Conservation (phyloP, 2,888 invertebrate species). For the Caenorhabditis doughertyi region DNA sequence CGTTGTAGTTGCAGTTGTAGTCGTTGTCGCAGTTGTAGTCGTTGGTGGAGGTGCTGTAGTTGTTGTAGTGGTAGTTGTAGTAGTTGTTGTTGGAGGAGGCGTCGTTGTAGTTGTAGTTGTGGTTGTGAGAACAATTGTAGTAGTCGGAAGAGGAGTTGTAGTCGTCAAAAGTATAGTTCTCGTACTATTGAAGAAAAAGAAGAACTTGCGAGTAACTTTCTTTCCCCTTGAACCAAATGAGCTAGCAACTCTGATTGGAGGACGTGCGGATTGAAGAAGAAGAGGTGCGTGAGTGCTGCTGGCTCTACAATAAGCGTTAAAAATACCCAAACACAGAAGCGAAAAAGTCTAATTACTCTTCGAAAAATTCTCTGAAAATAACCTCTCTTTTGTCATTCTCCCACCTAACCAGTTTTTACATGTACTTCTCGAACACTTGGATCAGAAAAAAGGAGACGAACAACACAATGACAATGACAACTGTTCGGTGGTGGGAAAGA, state of each 20-base stretch:
- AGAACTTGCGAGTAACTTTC: conserved; percentile 62
- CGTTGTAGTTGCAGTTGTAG: conserved; percentile 46
- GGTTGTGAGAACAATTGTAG: conserved; percentile 27
- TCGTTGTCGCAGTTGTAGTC: conserved; percentile 32
- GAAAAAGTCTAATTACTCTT: background rate
- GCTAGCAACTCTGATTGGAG: conserved; percentile 41
- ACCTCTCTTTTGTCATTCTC: conserved; percentile 7
- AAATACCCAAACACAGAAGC: background rate
- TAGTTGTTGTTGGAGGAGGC: conserved; percentile 9
- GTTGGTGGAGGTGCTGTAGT: conserved; percentile 14
- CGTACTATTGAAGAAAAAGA: conserved; percentile 61
- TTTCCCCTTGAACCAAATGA: conserved; percentile 49
- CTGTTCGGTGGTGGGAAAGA: conserved; percentile 52
- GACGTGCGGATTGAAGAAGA: conserved; percentile 50
- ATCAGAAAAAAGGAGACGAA: conserved; percentile 10
- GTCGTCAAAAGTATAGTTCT: conserved; percentile 21
- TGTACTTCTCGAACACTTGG: conserved; percentile 49
- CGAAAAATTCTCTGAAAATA: conserved; percentile 21
- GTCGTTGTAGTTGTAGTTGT: conserved; percentile 26
- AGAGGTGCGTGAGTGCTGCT: conserved; percentile 47
- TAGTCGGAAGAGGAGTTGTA: conserved; percentile 13
- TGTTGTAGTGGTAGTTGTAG: conserved; percentile 43
- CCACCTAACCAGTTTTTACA: conserved; percentile 42
- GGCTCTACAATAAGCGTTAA: conserved; percentile 56
- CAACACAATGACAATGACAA: conserved; percentile 53